These are phyloP conservation scores for Grantiella picta DNA, from an alignment of 2,113 vertebrate genomes.

Conservation along the genomic window DNA sequence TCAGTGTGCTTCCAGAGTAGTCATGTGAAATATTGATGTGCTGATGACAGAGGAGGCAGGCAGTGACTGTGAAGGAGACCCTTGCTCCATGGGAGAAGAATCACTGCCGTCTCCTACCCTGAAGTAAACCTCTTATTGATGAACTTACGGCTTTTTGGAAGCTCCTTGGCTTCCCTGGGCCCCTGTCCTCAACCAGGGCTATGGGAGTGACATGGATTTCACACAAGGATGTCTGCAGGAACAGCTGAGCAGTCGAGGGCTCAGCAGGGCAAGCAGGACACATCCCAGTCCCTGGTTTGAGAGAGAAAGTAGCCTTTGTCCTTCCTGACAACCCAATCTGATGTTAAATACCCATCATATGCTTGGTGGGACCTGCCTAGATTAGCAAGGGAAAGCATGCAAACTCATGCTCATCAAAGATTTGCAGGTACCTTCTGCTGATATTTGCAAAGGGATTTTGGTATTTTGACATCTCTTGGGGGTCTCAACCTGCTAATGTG, in stretches of 20 bases:
- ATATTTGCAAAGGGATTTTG: not conserved
- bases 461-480: not conserved
- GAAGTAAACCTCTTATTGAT: not conserved
- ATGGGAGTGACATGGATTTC: not conserved
- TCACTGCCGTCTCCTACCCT: not conserved
- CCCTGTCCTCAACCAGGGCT: not conserved
- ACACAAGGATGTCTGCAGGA: accelerated
- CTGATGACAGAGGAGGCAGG: not conserved
- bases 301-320: not conserved
- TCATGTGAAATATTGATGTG: not conserved
- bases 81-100: not conserved
- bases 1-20: not conserved
- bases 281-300: accelerated
- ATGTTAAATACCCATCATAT: not conserved
- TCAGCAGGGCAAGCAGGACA: not conserved
- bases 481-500: not conserved
- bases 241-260: not conserved
- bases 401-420: not conserved
- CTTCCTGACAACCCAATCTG: not conserved
- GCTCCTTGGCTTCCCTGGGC: not conserved
- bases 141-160: not conserved
- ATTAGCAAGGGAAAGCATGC: not conserved
- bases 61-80: not conserved
- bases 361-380: not conserved
- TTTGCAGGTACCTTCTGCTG: not conserved